Conservation (phyloP, 2,113 vertebrate genomes). For the Cariama cristata region DNA sequence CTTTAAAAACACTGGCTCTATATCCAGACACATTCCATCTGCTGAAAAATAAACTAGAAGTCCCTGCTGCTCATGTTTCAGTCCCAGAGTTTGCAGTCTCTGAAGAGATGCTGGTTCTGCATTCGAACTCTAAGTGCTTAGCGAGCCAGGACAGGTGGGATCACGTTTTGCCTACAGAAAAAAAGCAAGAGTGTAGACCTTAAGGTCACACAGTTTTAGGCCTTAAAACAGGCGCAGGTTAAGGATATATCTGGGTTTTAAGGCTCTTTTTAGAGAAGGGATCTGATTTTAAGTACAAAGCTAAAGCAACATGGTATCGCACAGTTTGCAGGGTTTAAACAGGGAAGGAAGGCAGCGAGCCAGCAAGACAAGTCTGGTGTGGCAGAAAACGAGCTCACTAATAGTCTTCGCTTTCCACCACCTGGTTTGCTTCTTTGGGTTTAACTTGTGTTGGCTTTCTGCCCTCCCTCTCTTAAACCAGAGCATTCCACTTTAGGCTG, state of each 20-base stretch:
- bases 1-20: not conserved
- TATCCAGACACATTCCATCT: not conserved
- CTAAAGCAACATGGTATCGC: not conserved
- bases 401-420: not conserved
- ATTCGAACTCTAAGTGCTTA: not conserved
- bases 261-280: not conserved
- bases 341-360: not conserved
- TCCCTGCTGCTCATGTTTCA: fast-evolving
- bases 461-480: not conserved
- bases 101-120: not conserved
- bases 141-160: not conserved
- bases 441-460: not conserved
- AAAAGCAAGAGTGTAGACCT: not conserved
- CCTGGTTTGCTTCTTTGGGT: not conserved
- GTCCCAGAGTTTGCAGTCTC: not conserved
- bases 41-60: not conserved
- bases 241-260: not conserved
- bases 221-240: not conserved
- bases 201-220: not conserved
- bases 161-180: not conserved
- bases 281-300: not conserved
- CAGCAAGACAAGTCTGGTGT: not conserved
- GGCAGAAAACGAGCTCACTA: not conserved
- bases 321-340: not conserved
- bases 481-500: not conserved